A percentile compares a stretch with the other conserved stretches of the same genome.
Conservation (phyloP, 2,797 vertebrate genomes). For the Leptodactylus fallax region DNA sequence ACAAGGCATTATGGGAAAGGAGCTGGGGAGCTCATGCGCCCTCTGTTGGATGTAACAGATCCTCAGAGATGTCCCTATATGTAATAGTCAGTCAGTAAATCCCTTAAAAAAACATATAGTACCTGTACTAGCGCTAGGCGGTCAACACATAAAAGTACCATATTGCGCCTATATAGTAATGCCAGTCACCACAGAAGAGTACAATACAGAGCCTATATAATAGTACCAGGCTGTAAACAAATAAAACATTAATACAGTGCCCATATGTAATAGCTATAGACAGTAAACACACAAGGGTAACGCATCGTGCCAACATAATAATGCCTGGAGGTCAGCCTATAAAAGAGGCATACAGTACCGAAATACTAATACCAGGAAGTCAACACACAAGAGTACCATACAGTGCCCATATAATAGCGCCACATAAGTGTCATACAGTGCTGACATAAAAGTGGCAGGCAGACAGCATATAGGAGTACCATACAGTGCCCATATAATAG, state of each 20-base stretch:
- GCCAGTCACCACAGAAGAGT: background rate
- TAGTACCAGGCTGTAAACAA: background rate
- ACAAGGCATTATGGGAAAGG: too few species aligned
- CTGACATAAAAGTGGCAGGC: background rate
- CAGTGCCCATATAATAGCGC: background rate
- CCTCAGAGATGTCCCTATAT: too few species aligned
- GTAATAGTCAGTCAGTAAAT: background rate
- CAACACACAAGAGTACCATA: background rate
- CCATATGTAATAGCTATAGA: background rate
- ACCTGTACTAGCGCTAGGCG: background rate
- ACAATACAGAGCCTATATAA: background rate
- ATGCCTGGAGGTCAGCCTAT: background rate
- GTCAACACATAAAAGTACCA: background rate
- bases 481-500: background rate
- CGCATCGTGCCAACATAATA: background rate
- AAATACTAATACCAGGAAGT: background rate
- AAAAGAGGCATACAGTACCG: background rate
- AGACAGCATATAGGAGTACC: background rate
- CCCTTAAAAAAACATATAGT: background rate
- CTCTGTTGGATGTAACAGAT: too few species aligned
- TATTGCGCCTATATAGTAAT: background rate
- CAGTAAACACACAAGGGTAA: background rate
- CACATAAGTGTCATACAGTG: background rate
- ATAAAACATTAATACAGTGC: background rate
- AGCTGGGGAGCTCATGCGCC: too few species aligned